Base-by-base conservation (phyloP, 2,113 vertebrate genomes). In the Lanius ludovicianus region DNA sequence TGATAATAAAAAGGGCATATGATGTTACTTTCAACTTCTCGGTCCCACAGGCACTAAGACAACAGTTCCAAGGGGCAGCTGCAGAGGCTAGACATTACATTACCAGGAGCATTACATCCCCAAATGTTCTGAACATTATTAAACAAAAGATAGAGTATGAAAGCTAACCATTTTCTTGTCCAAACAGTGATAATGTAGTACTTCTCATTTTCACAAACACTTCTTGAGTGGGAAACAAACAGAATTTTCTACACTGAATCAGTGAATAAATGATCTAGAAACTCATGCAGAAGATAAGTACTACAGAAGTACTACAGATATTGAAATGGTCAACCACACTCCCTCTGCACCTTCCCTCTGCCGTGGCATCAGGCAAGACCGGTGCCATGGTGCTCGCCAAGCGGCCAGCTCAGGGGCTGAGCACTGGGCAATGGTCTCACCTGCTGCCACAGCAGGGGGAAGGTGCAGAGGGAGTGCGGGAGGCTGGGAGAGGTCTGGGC, bases 141-240 rank as follows among this genome's bases (percentile, higher is more conserved):
- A 76, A 95, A 85, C 16, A 79, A 74, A 94, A 89, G 52, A 93
- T 9, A 77, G 64, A 79, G 60, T 25, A 19, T 82, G 53, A 56
- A 91, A 91, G 35, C 71, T 84, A 93, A 85, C 28, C 0, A 33
- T 49, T 95, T 83, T 46, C 49, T 90, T 77, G 39, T 78, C 47
- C 57, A 80, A 88, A 70, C 30, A 87, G n/a, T 88, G 81, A 47
- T 81, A 90, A 95, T 55, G 23, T 10, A 87, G 55, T 35, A n/a
- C 59, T 90, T 96, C 78, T 77, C 35, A 67, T 80, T 96, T 95
- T 83, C 63, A 94, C 55, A 84, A 76, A 77, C 68, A 52, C 17
- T 59, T 80, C 67, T 91, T 96, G 47, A 60, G 59, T 87, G 24
- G 22, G 35, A 87, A 93, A 47, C 64, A 90, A 76, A 75, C 46